These are phyloP conservation scores for Orthonyx spaldingii DNA, from an alignment of 2,113 vertebrate genomes.

Conservation along the genomic window DNA sequence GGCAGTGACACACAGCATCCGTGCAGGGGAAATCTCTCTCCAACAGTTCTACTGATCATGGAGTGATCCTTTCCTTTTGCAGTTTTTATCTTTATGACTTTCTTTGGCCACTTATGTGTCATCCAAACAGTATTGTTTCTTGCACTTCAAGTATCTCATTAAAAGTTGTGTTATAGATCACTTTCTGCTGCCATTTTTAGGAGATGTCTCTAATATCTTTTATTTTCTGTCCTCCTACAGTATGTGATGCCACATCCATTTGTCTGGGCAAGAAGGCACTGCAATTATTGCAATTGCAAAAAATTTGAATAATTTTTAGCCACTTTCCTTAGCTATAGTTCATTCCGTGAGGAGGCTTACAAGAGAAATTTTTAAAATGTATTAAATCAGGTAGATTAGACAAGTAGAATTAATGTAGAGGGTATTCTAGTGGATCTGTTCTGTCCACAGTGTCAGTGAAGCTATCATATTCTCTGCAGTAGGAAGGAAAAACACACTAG, in stretches of 20 bases:
- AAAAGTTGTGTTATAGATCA: neutral
- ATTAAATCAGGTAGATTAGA: neutral
- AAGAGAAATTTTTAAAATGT: neutral
- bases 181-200: neutral
- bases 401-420: neutral
- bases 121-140: neutral
- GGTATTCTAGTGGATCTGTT: neutral
- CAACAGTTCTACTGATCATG: neutral
- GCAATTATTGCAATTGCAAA: neutral
- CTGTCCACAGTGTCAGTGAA: neutral
- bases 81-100: neutral
- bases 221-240: neutral
- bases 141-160: neutral
- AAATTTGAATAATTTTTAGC: neutral
- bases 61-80: neutral
- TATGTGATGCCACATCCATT: neutral
- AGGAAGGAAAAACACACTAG: neutral
- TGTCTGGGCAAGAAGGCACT: neutral
- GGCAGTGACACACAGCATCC: accelerated
- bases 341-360: neutral
- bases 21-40: neutral
- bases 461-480: neutral
- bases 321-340: neutral
- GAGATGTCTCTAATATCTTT: neutral
- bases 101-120: neutral